Evolutionary conservation across 2,797 vertebrate genomes (phyloP).

Genomic region (Sciurus vulgaris): DNA sequence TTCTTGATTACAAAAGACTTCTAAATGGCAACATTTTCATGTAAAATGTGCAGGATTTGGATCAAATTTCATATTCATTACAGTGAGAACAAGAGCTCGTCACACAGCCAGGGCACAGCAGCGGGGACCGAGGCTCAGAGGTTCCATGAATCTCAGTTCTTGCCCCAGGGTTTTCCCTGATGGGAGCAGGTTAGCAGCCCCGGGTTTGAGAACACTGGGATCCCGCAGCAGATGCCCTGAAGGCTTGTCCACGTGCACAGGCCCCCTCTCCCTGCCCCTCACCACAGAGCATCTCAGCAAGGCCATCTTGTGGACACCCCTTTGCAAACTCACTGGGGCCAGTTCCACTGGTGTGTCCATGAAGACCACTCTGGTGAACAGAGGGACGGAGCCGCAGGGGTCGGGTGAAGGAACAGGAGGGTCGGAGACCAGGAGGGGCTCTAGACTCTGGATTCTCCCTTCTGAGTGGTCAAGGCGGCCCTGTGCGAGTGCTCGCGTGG

Average conservation of each 20-base stretch:
- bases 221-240: not conserved
- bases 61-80: accelerated
- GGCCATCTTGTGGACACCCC: accelerated
- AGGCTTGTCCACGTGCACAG: not conserved
- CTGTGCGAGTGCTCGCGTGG: no score
- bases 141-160: not conserved
- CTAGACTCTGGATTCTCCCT: accelerated
- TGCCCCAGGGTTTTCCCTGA: accelerated
- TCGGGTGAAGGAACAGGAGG: accelerated
- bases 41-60: accelerated
- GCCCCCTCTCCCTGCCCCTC: not conserved
- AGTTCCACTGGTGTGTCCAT: accelerated
- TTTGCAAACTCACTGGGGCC: accelerated
- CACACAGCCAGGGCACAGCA: accelerated
- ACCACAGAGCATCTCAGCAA: not conserved
- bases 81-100: not conserved
- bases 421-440: accelerated
- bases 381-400: not conserved
- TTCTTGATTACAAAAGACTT: not conserved
- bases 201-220: not conserved
- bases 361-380: not conserved
- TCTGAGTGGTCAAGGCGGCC: no score
- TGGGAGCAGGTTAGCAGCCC: not conserved
- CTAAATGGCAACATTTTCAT: not conserved
- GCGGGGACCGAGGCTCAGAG: not conserved